Evolutionary conservation across 2,797 vertebrate species (phyloP), one percentile per base, ranked within the genome.

Genomic region (Manis crassicaudata): DNA sequence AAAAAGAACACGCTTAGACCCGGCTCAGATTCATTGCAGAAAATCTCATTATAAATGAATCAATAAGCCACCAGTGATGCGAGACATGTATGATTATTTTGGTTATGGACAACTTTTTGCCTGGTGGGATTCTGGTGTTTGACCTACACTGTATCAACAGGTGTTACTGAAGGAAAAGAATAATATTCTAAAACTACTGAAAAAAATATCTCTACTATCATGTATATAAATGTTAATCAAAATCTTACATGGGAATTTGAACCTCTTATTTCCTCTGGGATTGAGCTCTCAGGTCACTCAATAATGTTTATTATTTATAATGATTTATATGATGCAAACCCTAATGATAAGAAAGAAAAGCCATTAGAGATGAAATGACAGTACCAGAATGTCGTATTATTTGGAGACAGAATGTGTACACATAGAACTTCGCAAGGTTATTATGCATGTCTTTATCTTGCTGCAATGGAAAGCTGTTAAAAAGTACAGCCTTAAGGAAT

Each of bases 21-120:
- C 17, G 18, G 50, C 43, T 95, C 46, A 46, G 46, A 80, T 88
- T 89, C 86, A 80, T 21, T 67, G 88, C 54, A 83, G 79, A 89
- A 94, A 95, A 84, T 85, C 95, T 97, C 92, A 89, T 96, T 96
- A 89, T 56, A 87, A 87, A 95, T 14, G 67, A 96, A 85, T 91
- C 70, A 35, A 82, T 79, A 88, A 93, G 75, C 63, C 58, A 37
- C 20, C 25, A 56, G 23, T 82, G 73, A 83, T 35, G 50, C 3
- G 0, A 40, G 40, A 87, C 60, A 29, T 5, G 21, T 60, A 72
- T 56, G 43, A 84, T 92, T 90, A 85, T 68, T 81, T 67, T 58
- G 29, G 35, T 37, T 73, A 68, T n/a, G 20, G 37, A 87, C 27
- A 84, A 40, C 56, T 76, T 93, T 88, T 86, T 14, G 90, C 75